Evolutionary conservation across 1,140 invertebrate genomes (phyloP).

Genomic region (Leptopilina clavipes): DNA sequence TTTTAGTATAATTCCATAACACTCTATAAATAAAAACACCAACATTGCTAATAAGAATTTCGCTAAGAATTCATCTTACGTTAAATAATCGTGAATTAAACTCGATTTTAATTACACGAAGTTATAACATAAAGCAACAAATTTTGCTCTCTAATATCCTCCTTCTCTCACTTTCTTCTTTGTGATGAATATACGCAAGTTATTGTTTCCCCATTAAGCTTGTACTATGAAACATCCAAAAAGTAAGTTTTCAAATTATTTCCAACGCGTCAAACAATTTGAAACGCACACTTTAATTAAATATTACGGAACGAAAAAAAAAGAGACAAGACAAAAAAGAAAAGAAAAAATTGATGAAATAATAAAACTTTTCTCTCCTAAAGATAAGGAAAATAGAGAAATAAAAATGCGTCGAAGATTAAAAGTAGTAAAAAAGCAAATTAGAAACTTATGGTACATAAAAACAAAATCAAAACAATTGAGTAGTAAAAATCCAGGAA

Average conservation of each 20-base stretch:
- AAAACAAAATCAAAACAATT: too few relatives aligned
- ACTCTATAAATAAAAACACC: too few relatives aligned
- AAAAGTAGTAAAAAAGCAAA: too few relatives aligned
- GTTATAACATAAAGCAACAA: slow-evolving; percentile 12
- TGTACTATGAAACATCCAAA: background rate
- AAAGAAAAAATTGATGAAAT: too few relatives aligned
- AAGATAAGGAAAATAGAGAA: too few relatives aligned
- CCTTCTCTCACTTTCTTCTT: background rate
- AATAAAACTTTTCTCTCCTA: too few relatives aligned
- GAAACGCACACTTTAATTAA: background rate
- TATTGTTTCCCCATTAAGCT: slow-evolving; percentile 8
- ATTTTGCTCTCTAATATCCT: slow-evolving; percentile 16
- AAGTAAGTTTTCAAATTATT: background rate
- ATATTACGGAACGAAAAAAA: background rate
- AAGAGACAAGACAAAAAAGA: too few relatives aligned
- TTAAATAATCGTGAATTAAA: background rate
- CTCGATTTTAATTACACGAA: background rate
- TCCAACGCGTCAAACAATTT: background rate
- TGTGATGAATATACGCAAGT: background rate
- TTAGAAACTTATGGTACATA: too few relatives aligned
- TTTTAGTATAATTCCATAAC: background rate
- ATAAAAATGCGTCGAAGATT: too few relatives aligned
- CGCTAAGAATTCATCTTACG: background rate
- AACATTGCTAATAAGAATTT: background rate
- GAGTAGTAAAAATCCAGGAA: too few relatives aligned